Evolutionary conservation across 2,113 vertebrate genomes (phyloP).

Genomic region (Neolamprologus devosi): DNA sequence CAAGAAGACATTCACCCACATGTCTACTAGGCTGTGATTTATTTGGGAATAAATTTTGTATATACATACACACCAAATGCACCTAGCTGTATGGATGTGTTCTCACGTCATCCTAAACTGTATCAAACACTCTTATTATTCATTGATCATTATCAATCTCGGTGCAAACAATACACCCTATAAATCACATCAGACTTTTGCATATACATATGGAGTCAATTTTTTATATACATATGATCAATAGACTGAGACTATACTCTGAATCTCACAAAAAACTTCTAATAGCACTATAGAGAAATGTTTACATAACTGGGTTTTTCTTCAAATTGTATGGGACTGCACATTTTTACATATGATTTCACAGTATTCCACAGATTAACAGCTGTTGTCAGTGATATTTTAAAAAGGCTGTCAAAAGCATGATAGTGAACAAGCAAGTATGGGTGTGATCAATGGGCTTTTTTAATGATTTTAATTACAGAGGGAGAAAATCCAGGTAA

Average conservation of each 20-base stretch:
- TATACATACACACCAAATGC: not conserved
- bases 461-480: not conserved
- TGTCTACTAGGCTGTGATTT: not conserved
- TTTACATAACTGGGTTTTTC: not conserved
- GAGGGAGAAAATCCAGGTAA: not conserved
- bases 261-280: not conserved
- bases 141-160: fast-evolving
- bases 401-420: not conserved
- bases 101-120: not conserved
- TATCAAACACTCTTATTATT: not conserved
- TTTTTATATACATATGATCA: not conserved
- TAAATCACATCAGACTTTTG: not conserved
- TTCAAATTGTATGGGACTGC: not conserved
- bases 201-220: not conserved
- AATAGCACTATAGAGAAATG: not conserved
- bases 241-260: not conserved
- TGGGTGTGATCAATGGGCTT: not conserved
- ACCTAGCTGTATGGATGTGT: not conserved
- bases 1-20: not conserved
- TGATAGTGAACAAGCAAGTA: not conserved
- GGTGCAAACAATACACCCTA: not conserved
- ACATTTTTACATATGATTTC: not conserved
- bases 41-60: not conserved
- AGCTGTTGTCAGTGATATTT: not conserved
- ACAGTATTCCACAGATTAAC: not conserved